These are phyloP conservation scores for Platycercus adscitus DNA, from an alignment of 2,113 vertebrate genomes.

Conservation along the genomic window DNA sequence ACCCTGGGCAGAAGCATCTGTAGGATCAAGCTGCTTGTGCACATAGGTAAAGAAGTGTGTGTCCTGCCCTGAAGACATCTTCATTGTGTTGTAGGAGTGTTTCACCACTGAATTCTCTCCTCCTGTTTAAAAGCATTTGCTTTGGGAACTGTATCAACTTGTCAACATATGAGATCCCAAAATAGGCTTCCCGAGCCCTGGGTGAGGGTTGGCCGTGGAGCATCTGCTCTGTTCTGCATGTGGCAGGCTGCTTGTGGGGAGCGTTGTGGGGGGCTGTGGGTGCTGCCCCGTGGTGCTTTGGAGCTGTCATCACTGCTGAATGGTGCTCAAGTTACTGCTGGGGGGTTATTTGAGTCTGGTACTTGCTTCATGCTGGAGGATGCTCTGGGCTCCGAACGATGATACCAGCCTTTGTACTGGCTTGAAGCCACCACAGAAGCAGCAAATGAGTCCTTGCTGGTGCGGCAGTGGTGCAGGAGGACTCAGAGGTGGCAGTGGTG, in stretches of 20 bases:
- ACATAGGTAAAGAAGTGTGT: not conserved
- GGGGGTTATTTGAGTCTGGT: not conserved
- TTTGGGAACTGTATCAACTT: not conserved
- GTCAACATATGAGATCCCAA: not conserved
- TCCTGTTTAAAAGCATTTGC: not conserved
- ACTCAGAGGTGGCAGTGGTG: not conserved
- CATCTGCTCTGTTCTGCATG: not conserved
- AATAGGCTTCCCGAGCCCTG: not conserved
- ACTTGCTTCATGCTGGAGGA: not conserved
- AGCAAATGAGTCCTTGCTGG: not conserved
- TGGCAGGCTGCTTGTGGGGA: not conserved
- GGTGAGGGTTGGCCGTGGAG: not conserved
- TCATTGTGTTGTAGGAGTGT: not conserved
- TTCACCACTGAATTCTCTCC: not conserved
- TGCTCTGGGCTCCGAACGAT: not conserved
- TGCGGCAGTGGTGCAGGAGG: not conserved
- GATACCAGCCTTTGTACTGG: not conserved
- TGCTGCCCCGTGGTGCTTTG: rapidly evolving
- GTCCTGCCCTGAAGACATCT: not conserved
- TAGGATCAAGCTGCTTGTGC: not conserved
- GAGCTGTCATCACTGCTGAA: rapidly evolving
- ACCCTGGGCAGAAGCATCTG: not conserved
- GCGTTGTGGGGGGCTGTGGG: rapidly evolving
- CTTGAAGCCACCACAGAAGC: not conserved
- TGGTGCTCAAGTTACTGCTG: not conserved